These are phyloP conservation scores for Notothenia coriiceps DNA, from an alignment of 2,113 vertebrate genomes.

Conservation along the genomic window DNA sequence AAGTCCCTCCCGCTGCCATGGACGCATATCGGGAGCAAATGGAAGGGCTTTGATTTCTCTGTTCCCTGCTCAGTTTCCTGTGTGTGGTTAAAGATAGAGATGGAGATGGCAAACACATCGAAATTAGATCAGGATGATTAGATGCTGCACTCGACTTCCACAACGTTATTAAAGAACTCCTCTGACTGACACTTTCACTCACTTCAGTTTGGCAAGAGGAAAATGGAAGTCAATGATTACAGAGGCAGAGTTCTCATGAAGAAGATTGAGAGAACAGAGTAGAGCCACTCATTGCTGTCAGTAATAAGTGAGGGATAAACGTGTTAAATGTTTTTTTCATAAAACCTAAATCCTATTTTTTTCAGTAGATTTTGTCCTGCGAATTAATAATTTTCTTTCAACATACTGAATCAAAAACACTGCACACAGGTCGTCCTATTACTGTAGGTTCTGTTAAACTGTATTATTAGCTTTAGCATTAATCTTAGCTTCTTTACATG, in stretches of 20 bases:
- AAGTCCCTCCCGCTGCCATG: conserved; percentile 16
- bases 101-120: conserved; percentile 53
- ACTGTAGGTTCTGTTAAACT: background rate
- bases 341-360: background rate
- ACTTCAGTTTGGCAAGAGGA: conserved; percentile 34
- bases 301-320: background rate
- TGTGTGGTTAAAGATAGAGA: conserved; percentile 67
- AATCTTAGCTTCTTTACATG: background rate
- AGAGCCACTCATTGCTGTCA: conserved; percentile 6
- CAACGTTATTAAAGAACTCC: conserved; percentile 55
- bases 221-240: conserved; percentile 48
- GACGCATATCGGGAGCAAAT: conserved; percentile 36
- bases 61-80: conserved; percentile 39
- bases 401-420: background rate
- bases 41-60: conserved; percentile 37
- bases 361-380: background rate
- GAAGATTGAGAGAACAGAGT: background rate
- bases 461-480: background rate
- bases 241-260: background rate
- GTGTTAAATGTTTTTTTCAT: background rate
- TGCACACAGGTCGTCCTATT: background rate
- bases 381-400: background rate
- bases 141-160: conserved; percentile 36
- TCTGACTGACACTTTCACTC: conserved; percentile 56
- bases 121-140: conserved; percentile 68